Percentiles rank a stretch among this genome's conserved stretches.
Conservation (phyloP, 92 coral and sea anemone genomes). For the Parazoanthus atlanticus region DNA sequence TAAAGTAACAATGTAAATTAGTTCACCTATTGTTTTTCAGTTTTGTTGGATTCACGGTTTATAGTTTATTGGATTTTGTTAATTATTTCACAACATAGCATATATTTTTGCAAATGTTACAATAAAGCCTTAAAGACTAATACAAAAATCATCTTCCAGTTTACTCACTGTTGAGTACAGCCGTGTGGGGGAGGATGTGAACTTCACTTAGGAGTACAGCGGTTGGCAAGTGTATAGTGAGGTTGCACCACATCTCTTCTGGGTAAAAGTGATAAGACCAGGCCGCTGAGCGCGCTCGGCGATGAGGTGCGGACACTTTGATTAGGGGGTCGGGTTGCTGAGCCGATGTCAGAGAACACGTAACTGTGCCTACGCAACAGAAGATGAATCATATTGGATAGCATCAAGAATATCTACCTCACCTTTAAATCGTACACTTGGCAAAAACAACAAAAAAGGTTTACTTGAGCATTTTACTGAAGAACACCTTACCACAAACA, state of each 20-base stretch:
- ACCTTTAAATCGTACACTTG: no score
- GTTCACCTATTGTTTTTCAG: no score
- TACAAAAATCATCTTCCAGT: not conserved
- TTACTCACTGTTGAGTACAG: constrained; percentile 85
- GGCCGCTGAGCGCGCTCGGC: constrained; percentile 95
- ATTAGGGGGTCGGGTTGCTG: constrained; percentile 88
- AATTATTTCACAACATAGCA: no score
- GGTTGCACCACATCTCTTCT: constrained; percentile 93
- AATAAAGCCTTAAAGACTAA: no score
- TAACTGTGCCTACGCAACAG: constrained; percentile 50
- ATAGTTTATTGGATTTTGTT: no score
- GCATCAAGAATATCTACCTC: no score
- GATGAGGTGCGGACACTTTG: constrained; percentile 83
- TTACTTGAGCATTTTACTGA: no score
- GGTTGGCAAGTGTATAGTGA: constrained; percentile 75
- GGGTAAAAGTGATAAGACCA: constrained; percentile 91
- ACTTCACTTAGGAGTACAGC: constrained; percentile 86
- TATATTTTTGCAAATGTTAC: no score
- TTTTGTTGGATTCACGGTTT: no score
- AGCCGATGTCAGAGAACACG: constrained; percentile 70
- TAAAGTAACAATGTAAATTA: no score
- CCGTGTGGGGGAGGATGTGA: constrained; percentile 86
- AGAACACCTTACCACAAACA: no score
- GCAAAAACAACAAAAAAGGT: no score
- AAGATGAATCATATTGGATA: not conserved